Percentiles rank a stretch among this genome's conserved stretches.
phyloP scores from a whole-genome alignment of 1,140 invertebrate species.

The Drosophila jambulina region DNA sequence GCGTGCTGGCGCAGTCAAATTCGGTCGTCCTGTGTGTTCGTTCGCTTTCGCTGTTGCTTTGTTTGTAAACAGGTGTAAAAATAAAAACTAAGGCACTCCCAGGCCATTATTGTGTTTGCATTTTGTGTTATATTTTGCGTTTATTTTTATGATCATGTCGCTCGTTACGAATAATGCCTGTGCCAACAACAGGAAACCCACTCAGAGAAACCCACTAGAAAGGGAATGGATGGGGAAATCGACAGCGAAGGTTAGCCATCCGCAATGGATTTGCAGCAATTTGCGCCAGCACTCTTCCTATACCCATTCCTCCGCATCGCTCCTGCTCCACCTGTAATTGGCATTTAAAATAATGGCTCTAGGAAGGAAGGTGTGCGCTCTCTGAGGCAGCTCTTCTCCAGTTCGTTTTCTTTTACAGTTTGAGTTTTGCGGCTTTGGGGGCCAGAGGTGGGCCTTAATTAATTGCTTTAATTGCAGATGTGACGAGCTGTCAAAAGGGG shows the following conservation, averaged over 20 bases:
- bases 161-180: constrained; percentile 81
- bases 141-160: constrained; percentile 83
- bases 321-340: constrained; percentile 64
- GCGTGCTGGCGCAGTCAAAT: constrained; percentile 78
- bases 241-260: constrained; percentile 35
- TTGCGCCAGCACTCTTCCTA: constrained; percentile 48
- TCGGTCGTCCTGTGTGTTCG: constrained; percentile 34
- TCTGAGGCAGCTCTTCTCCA: neutral
- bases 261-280: constrained; percentile 76
- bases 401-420: constrained; percentile 32
- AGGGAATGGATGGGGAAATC: constrained; percentile 8
- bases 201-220: constrained; percentile 10
- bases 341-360: constrained; percentile 61
- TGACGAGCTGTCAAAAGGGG: constrained; percentile 41
- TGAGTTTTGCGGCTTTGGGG: constrained; percentile 3
- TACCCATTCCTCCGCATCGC: constrained; percentile 16
- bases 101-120: constrained; percentile 66
- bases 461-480: constrained; percentile 70
- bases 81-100: constrained; percentile 81
- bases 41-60: constrained; percentile 24
- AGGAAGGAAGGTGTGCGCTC: neutral
- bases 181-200: constrained; percentile 47
- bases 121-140: constrained; percentile 78
- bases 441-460: constrained; percentile 47
- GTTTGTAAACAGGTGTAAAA: constrained; percentile 83